phyloP scores from a whole-genome alignment of 2,797 vertebrate species.

The Salmo trutta region DNA sequence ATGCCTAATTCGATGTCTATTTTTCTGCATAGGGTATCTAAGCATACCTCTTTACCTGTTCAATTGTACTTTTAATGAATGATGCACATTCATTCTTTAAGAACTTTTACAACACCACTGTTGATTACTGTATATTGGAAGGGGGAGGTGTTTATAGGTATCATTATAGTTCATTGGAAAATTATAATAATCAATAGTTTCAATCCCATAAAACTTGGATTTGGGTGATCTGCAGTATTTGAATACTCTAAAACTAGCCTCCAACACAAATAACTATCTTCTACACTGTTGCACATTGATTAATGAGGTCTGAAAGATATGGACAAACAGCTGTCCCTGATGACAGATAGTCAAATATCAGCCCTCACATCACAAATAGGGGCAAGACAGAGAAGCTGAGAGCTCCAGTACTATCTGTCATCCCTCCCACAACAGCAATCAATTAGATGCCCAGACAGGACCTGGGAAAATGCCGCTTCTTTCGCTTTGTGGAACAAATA shows the following conservation, averaged over 20 bases:
- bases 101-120: background rate
- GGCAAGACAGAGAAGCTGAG: slow-evolving; percentile 34
- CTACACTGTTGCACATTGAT: slow-evolving; percentile 7
- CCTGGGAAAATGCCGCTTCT: background rate
- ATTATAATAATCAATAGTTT: slow-evolving; percentile 28
- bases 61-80: background rate
- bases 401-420: slow-evolving; percentile 31
- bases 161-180: background rate
- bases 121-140: background rate
- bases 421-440: slow-evolving; percentile 27
- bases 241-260: slow-evolving; percentile 21
- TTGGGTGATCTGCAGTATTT: slow-evolving; percentile 28
- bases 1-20: background rate
- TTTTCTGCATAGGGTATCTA: too few relatives aligned
- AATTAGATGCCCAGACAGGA: slow-evolving; percentile 26
- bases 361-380: slow-evolving; percentile 34
- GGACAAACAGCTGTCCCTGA: slow-evolving; percentile 39
- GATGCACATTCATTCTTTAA: background rate
- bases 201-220: slow-evolving; percentile 18
- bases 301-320: slow-evolving; percentile 36
- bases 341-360: slow-evolving; percentile 37
- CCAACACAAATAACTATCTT: slow-evolving; percentile 15
- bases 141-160: background rate
- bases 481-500: background rate
- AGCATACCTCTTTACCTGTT: background rate